These are phyloP conservation scores for Terrapene triunguis DNA, from an alignment of 2,113 vertebrate genomes.

Conservation along the genomic window DNA sequence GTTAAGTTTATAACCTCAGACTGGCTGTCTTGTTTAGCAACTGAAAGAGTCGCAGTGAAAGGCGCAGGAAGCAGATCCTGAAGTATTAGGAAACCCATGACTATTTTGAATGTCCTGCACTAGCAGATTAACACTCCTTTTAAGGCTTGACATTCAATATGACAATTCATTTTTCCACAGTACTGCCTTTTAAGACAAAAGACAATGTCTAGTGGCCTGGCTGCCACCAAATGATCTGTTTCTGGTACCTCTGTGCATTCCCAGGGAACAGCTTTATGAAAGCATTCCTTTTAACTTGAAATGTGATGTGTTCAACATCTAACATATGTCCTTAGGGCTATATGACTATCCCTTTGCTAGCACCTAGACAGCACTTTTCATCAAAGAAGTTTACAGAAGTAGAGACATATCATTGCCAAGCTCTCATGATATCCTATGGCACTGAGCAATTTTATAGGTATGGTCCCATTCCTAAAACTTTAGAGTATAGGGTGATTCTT, in stretches of 20 bases:
- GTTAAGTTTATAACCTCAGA: slow-evolving; percentile 9
- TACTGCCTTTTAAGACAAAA: neutral
- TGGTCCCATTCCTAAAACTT: neutral
- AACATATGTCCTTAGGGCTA: slow-evolving; percentile 46
- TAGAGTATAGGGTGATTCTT: neutral
- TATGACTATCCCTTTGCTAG: slow-evolving; percentile 42
- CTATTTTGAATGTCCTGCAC: neutral
- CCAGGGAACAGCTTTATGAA: slow-evolving; percentile 20
- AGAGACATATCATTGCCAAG: slow-evolving; percentile 28
- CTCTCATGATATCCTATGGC: neutral
- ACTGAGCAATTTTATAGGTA: neutral
- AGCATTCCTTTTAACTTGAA: slow-evolving; percentile 28
- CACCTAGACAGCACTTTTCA: slow-evolving; percentile 35
- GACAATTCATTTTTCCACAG: neutral
- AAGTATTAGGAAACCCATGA: slow-evolving; percentile 11
- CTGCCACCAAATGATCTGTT: neutral
- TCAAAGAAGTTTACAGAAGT: slow-evolving; percentile 49
- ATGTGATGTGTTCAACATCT: neutral
- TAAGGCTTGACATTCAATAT: neutral
- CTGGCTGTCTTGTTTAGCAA: slow-evolving; percentile 3
- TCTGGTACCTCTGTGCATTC: neutral
- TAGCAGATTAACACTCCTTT: neutral
- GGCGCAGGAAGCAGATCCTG: neutral
- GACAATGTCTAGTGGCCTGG: neutral
- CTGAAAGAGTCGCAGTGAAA: slow-evolving; percentile 22